A percentile compares a stretch with the other conserved stretches of the same genome.
Evolutionary conservation across 2,113 vertebrate genomes (phyloP).

Genomic region (Chitala chitala): DNA sequence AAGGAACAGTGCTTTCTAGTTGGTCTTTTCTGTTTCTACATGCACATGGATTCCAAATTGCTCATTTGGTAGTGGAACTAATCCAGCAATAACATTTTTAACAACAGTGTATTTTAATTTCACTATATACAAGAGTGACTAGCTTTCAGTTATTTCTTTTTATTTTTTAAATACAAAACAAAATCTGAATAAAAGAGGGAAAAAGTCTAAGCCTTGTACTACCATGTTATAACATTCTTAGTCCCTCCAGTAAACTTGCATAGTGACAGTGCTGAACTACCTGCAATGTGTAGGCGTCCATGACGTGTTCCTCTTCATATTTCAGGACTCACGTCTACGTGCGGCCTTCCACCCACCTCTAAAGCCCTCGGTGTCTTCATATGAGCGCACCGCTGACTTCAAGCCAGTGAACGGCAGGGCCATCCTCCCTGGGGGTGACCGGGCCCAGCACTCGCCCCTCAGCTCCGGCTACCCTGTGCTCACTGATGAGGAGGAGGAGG

Average conservation of each 20-base stretch:
- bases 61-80: background rate
- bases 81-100: background rate
- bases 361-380: constrained; percentile 33
- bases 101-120: background rate
- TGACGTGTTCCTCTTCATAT: constrained; percentile 16
- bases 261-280: background rate
- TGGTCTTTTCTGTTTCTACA: background rate
- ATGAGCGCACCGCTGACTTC: constrained; percentile 40
- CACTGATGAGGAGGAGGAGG: constrained; percentile 56
- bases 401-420: constrained; percentile 49
- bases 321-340: constrained; percentile 42
- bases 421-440: constrained; percentile 30
- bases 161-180: too few relatives aligned
- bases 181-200: too few relatives aligned
- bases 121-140: too few relatives aligned
- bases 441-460: constrained; percentile 38
- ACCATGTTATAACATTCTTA: background rate
- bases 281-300: background rate
- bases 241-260: background rate
- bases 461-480: constrained; percentile 42
- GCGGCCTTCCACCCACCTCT: constrained; percentile 52
- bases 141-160: too few relatives aligned
- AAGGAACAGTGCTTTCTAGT: constrained; percentile 53
- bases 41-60: background rate
- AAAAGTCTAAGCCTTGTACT: too few relatives aligned